Conservation (phyloP, 2,888 invertebrate genomes). For the Drosophila niveifrons region DNA sequence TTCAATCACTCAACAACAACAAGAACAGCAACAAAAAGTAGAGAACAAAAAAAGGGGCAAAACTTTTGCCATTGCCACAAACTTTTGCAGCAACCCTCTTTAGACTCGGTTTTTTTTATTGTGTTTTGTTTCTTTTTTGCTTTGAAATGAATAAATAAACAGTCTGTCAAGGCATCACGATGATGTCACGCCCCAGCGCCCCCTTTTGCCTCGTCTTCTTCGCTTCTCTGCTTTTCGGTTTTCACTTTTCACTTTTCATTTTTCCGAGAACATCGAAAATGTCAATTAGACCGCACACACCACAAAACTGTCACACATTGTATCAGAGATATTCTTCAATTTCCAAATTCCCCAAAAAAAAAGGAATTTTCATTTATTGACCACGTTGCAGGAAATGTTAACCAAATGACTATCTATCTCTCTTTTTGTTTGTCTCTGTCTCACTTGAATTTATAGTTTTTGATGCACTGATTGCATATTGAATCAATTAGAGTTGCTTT, state of each 20-base stretch:
- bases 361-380: not conserved
- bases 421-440: not conserved
- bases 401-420: conserved; percentile 1
- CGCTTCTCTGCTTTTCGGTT: not conserved
- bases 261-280: conserved; percentile 9
- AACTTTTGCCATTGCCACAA: conserved; percentile 35
- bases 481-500: not conserved
- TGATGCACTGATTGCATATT: not conserved
- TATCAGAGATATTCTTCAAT: conserved; percentile 32
- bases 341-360: conserved; percentile 1
- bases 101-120: not conserved
- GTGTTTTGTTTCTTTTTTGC: conserved; percentile 14
- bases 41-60: not conserved
- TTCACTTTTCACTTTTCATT: conserved; percentile 8
- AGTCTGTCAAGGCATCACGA: conserved; percentile 31
- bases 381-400: conserved; percentile 5
- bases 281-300: conserved; percentile 35
- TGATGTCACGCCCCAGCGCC: conserved; percentile 32
- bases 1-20: conserved; percentile 36
- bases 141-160: conserved; percentile 52
- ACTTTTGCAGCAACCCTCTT: conserved; percentile 41
- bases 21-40: conserved; percentile 28
- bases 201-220: not conserved
- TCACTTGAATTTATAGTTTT: not conserved
- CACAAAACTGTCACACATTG: conserved; percentile 1